Evolutionary conservation across 2,888 invertebrate genomes (phyloP).

Genomic region (Caenorhabditis afra): DNA sequence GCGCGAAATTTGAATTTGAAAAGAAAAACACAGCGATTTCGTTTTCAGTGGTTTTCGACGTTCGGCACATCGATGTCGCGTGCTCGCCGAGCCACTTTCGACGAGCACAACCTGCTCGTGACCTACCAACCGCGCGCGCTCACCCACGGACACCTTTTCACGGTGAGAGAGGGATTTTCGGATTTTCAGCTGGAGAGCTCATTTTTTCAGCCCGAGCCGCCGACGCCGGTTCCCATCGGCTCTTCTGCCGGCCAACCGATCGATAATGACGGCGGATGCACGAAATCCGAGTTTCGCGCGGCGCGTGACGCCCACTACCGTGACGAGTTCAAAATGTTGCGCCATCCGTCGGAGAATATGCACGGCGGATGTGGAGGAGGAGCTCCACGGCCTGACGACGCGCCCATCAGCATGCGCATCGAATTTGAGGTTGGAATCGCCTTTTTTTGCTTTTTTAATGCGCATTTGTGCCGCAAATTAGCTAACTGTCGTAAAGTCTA

Average conservation of each 20-base stretch:
- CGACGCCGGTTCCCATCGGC: conserved; percentile 52
- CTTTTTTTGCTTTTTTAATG: too few relatives aligned
- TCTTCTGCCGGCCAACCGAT: background rate
- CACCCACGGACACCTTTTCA: conserved; percentile 68
- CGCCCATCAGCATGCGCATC: conserved; percentile 30
- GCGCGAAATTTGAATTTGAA: too few relatives aligned
- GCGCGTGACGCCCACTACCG: conserved; percentile 47
- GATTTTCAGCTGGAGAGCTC: too few relatives aligned
- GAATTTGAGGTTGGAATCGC: conserved; percentile 30
- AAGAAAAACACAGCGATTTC: background rate
- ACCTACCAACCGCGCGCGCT: conserved; percentile 70
- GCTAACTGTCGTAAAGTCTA: too few relatives aligned
- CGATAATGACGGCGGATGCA: background rate
- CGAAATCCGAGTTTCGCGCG: conserved; percentile 11
- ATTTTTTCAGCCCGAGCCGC: conserved; percentile 63
- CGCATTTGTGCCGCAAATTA: too few relatives aligned
- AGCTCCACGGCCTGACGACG: background rate
- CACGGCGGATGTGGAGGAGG: background rate
- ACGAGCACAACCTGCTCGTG: conserved; percentile 68
- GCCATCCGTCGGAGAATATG: too few relatives aligned
- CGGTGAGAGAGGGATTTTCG: too few relatives aligned
- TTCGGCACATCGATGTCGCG: conserved; percentile 67
- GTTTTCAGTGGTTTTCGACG: conserved; percentile 68
- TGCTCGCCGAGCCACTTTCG: conserved; percentile 69
- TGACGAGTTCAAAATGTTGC: conserved; percentile 19